Conservation (phyloP, 2,888 invertebrate genomes). For the Chrysodeixis includens region DNA sequence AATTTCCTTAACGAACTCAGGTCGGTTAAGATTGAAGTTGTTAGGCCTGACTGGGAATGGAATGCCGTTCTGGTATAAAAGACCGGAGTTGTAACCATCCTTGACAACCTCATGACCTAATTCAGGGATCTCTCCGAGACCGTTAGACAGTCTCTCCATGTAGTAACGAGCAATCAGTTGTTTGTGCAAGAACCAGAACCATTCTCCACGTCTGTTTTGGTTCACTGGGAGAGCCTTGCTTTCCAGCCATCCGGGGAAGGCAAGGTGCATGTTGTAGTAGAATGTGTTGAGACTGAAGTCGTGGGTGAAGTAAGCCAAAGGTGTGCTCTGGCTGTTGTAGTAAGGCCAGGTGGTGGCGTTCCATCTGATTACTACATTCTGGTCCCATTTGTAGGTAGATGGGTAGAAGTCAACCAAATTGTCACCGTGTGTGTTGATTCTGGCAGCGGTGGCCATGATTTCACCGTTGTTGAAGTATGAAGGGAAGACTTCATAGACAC, state of each 20-base stretch:
- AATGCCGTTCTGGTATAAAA: conserved; percentile 91
- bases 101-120: conserved; percentile 88
- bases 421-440: conserved; percentile 85
- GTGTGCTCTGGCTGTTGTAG: conserved; percentile 87
- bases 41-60: conserved; percentile 91
- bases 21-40: conserved; percentile 85
- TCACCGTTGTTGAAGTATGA: conserved; percentile 92
- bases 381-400: conserved; percentile 76
- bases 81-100: conserved; percentile 90
- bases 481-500: conserved; percentile 93
- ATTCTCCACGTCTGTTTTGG: conserved; percentile 91
- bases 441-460: conserved; percentile 91
- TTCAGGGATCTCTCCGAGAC: conserved; percentile 90
- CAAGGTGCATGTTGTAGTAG: conserved; percentile 90
- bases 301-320: conserved; percentile 92
- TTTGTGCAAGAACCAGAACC: conserved; percentile 89
- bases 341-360: conserved; percentile 90
- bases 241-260: conserved; percentile 91
- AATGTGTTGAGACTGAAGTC: conserved; percentile 91
- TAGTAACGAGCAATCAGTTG: conserved; percentile 93
- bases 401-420: conserved; percentile 72
- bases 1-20: conserved; percentile 79
- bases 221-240: conserved; percentile 85
- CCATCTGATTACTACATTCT: conserved; percentile 89
- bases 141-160: conserved; percentile 92